Evolutionary conservation across 2,113 vertebrate genomes (phyloP).

Genomic region (Platysteira castanea): DNA sequence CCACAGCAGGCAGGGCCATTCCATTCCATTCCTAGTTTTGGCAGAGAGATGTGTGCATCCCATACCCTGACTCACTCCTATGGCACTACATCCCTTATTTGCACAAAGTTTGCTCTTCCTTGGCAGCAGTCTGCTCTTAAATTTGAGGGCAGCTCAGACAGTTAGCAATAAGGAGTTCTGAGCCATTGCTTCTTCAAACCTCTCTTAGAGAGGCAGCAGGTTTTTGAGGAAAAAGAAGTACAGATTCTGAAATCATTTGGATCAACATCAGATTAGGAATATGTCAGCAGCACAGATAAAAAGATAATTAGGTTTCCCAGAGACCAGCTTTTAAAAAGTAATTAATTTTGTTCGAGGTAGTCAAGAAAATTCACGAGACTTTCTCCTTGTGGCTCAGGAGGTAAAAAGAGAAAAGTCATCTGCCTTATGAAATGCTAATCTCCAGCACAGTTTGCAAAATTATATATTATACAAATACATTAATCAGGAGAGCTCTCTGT

Average conservation of each 20-base stretch:
- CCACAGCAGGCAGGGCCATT: background rate
- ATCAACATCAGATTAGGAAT: background rate
- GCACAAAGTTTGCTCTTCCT: background rate
- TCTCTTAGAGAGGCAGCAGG: background rate
- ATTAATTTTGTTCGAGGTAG: background rate
- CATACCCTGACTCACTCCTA: background rate
- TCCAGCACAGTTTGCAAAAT: background rate
- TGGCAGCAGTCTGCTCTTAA: background rate
- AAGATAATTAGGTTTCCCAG: background rate
- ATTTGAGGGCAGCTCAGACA: background rate
- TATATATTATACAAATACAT: background rate
- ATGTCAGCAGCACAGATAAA: background rate
- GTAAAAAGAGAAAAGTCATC: background rate
- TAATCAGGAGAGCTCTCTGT: background rate
- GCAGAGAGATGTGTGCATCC: background rate
- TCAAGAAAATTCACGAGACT: background rate
- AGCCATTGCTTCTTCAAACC: background rate
- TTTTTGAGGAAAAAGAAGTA: background rate
- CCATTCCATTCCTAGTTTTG: background rate
- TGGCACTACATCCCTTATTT: background rate
- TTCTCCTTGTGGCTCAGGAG: background rate
- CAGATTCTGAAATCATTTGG: background rate
- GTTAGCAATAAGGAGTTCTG: background rate
- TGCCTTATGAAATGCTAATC: background rate
- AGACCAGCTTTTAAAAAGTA: background rate